A percentile compares a stretch with the other conserved stretches of the same genome.
Evolutionary conservation across 1,140 invertebrate genomes (phyloP).

Genomic region (Saccostrea echinata): DNA sequence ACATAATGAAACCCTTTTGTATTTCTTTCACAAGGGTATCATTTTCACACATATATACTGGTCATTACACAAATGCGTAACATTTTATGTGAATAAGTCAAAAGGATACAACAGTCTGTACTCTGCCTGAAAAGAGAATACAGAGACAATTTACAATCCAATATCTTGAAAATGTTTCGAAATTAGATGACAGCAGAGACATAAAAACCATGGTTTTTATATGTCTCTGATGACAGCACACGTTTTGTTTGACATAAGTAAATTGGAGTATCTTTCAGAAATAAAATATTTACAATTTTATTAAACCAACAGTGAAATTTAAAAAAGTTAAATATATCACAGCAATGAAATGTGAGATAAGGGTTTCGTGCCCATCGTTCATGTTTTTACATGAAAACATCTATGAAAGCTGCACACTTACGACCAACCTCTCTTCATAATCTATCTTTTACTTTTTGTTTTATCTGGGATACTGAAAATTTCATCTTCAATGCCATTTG

Average conservation of each 20-base stretch:
- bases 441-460: not conserved
- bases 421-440: not conserved
- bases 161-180: no score
- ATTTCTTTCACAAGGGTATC: no score
- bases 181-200: no score
- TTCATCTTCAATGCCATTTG: not conserved
- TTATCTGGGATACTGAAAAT: not conserved
- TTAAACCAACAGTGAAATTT: no score
- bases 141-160: not conserved
- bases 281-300: no score
- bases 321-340: not conserved
- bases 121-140: constrained; percentile 68
- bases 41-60: no score
- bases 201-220: no score
- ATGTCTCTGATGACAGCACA: no score
- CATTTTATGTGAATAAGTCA: not conserved
- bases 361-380: not conserved
- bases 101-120: constrained; percentile 74
- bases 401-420: not conserved
- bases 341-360: not conserved
- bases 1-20: no score
- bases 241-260: no score
- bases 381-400: constrained; percentile 22
- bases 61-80: not conserved
- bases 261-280: no score